Base-by-base conservation (phyloP, 2,888 invertebrate species). In the Allygus modestus region DNA sequence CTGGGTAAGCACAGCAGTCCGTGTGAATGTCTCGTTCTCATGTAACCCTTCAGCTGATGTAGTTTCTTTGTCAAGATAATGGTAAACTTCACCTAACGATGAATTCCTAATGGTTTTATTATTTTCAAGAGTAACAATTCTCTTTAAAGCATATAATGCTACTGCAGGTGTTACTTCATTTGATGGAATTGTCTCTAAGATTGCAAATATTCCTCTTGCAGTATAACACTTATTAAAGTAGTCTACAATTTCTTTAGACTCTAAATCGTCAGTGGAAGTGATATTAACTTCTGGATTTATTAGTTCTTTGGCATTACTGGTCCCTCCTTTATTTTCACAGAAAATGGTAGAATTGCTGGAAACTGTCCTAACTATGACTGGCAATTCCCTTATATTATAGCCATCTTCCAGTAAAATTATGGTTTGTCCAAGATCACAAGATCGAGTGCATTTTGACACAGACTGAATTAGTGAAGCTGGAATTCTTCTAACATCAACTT, bases 391-490 rank as follows among this genome's bases (percentile, higher is more conserved):
- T 28, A 95, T 94, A 83, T 92, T 92, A n/a, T 91, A 90, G 4
- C 94, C 94, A 89, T 94, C 94, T 90, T 95, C 94, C 82, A 94
- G 90, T 71, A 95, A 89, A 84, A 94, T 93, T 12, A 93, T 93
- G 0, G 91, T 91, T 26, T 91, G 90, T 1, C 89, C 89, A 23
- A 91, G 87, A 37, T 89, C 89, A 51, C 86, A 85, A 85, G 51
- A 71, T 73, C 23, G 43, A 41, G 54, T 73, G n/a, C 33, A 54
- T 54, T 83, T 83, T 23, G 26, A 46, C n/a, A 54, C 51, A 17
- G 31, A 79, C 23, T 54, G n/a, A n/a, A 79, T 1, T 79, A 79
- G 5, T 33, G 37, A 58, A 20, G 20, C 46, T 20, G 51, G 9
- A 5, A 17, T 37, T 33, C 79, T 28, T 31, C 37, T 54, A 20